Base-by-base conservation (phyloP, 2,888 invertebrate genomes). In the Icerya purchasi region DNA sequence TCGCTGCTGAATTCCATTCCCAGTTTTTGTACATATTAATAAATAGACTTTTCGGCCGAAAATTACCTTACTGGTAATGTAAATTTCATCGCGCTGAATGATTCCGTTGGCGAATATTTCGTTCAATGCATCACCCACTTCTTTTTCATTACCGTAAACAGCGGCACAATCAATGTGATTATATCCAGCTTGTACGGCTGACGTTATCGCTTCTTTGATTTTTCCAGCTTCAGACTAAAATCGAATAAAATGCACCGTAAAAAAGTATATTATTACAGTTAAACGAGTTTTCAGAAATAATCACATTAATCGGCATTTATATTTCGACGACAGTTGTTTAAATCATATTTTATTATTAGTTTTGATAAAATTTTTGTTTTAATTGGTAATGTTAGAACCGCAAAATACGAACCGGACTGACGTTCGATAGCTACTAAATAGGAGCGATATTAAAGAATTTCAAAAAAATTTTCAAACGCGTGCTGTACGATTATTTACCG, bases 171-270 rank as follows among this genome's bases (percentile, higher is more conserved):
- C 88, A 61, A 88, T 76, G 67, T 84, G 83, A 0, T 85, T 76
- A 68, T 87, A 88, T 0, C 87, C 87, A 50, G 79, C 72, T 65
- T 85, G 83, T 59, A 87, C 81, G 2, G 86, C 86, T 66, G 82
- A 77, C 60, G 79, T 78, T 2, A 85, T 75, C 0, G 82, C 82
- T 64, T 81, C 78, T 0, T 74, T 75, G 0, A 80, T 81, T 67
- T 81, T 78, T 25, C 79, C 80, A 25, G 79, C 76, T 63, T 81
- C 57, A 3, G 63, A 63, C 63, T 63, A 23, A 25, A 59, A 60
- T 53, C n/a, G 14, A 36, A 36, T 36, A 8, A 36, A 8, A 36
- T 14, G 36, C 5, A 36, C 14, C 5, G 5, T 36, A 36, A 36
- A 36, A 36, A 36, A 36, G 5, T 36, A 36, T 36, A 36, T n/a